A percentile compares a stretch with the other conserved stretches of the same genome.
Evolutionary conservation across 2,888 invertebrate genomes (phyloP).

Genomic region (Agrotis ipsilon): DNA sequence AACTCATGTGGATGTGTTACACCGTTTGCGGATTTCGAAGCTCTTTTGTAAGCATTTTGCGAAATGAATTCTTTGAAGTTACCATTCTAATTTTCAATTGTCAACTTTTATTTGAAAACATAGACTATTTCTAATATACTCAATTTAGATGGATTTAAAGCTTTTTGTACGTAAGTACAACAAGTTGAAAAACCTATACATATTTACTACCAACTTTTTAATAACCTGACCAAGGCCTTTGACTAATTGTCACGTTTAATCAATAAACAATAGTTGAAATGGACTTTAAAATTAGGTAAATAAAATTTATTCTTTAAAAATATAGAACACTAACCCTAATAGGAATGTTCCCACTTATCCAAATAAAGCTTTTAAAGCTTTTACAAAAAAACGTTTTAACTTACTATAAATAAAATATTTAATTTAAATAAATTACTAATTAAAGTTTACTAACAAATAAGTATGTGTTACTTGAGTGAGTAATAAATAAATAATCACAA

Average conservation of each 20-base stretch:
- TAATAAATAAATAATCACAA: too few relatives aligned
- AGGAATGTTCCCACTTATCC: neutral
- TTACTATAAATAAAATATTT: too few relatives aligned
- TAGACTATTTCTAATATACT: too few relatives aligned
- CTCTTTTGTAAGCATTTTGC: constrained; percentile 41
- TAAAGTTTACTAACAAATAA: too few relatives aligned
- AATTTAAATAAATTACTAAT: too few relatives aligned
- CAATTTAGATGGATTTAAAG: neutral
- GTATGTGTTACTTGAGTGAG: too few relatives aligned
- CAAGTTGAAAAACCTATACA: neutral
- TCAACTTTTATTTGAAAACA: too few relatives aligned
- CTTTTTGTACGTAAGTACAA: neutral
- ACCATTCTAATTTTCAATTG: neutral
- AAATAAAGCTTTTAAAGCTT: neutral
- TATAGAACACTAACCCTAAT: neutral
- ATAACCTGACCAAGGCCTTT: constrained; percentile 5
- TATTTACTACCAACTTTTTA: neutral
- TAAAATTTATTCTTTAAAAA: neutral
- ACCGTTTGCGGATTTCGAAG: constrained; percentile 42
- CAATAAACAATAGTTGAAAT: constrained; percentile 23
- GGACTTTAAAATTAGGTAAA: constrained; percentile 3
- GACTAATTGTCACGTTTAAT: neutral
- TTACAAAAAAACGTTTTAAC: too few relatives aligned
- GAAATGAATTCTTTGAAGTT: constrained; percentile 4
- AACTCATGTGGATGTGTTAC: constrained; percentile 67